phyloP scores from a whole-genome alignment of 2,888 invertebrate genomes.

The Microchrysa polita region DNA sequence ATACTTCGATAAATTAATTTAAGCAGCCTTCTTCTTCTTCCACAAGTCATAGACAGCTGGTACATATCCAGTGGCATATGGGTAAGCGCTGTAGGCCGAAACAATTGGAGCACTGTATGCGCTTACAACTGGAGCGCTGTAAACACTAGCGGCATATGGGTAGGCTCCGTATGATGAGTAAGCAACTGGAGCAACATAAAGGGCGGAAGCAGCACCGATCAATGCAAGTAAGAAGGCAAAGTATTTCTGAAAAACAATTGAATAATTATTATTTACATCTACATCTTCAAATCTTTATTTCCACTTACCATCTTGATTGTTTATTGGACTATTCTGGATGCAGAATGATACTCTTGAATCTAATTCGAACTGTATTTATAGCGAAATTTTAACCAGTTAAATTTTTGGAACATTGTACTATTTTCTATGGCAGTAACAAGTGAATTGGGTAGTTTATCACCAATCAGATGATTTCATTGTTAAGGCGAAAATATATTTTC shows the following conservation, averaged over 20 bases:
- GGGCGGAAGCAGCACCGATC: background rate
- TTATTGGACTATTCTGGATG: background rate
- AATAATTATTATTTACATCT: background rate
- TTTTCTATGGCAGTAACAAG: too few species aligned
- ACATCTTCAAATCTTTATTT: too few species aligned
- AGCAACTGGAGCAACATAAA: background rate
- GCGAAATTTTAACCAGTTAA: background rate
- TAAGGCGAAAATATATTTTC: too few species aligned
- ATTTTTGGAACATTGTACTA: too few species aligned
- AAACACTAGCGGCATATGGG: background rate
- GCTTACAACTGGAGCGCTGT: conserved; percentile 7
- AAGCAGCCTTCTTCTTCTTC: conserved; percentile 20
- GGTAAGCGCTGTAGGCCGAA: background rate
- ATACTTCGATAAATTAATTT: background rate
- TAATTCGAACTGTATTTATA: conserved; percentile 3
- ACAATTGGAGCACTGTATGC: background rate
- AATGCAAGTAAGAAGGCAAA: background rate
- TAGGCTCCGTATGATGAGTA: background rate
- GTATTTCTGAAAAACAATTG: background rate
- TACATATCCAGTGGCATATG: background rate
- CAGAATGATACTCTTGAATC: background rate
- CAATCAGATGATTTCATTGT: too few species aligned
- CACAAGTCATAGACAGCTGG: background rate
- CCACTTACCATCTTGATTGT: background rate
- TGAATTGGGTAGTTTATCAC: too few species aligned